These are phyloP conservation scores for Brachionus plicatilis DNA, from an alignment of 1,140 invertebrate species.

Conservation along the genomic window DNA sequence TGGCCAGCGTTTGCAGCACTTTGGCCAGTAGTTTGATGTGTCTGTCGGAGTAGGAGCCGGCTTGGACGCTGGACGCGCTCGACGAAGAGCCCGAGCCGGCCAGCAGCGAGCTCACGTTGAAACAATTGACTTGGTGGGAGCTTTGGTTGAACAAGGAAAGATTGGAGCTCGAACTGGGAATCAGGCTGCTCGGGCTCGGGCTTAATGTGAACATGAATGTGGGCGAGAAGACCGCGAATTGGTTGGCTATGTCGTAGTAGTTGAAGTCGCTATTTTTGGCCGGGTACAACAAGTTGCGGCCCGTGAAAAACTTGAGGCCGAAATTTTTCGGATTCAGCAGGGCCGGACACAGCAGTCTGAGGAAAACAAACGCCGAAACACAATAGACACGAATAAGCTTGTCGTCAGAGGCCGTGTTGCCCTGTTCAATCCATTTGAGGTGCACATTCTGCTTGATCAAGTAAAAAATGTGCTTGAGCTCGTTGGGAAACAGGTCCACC, in stretches of 20 bases:
- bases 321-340: slow-evolving; percentile 90
- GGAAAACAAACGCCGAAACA: slow-evolving; percentile 82
- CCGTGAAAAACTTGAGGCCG: slow-evolving; percentile 42
- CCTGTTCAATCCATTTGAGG: not conserved
- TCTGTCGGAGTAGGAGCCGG: not conserved
- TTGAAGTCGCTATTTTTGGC: not conserved
- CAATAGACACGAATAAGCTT: slow-evolving; percentile 28
- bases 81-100: not conserved
- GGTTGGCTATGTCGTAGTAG: slow-evolving; percentile 17
- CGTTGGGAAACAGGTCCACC: slow-evolving; percentile 23
- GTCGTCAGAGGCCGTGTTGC: not conserved
- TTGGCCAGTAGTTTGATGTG: slow-evolving; percentile 37
- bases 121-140: slow-evolving; percentile 5
- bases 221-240: slow-evolving; percentile 25
- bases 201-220: slow-evolving; percentile 3
- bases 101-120: not conserved
- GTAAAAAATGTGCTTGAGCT: slow-evolving; percentile 22
- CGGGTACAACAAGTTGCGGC: not conserved
- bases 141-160: not conserved
- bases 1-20: slow-evolving; percentile 30
- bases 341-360: slow-evolving; percentile 87
- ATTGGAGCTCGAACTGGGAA: not conserved
- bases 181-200: not conserved
- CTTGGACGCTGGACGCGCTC: not conserved
- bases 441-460: not conserved